A percentile compares a stretch with the other conserved stretches of the same genome.
phyloP scores from a whole-genome alignment of 2,888 invertebrate genomes.

The Caenorhabditis japonica region DNA sequence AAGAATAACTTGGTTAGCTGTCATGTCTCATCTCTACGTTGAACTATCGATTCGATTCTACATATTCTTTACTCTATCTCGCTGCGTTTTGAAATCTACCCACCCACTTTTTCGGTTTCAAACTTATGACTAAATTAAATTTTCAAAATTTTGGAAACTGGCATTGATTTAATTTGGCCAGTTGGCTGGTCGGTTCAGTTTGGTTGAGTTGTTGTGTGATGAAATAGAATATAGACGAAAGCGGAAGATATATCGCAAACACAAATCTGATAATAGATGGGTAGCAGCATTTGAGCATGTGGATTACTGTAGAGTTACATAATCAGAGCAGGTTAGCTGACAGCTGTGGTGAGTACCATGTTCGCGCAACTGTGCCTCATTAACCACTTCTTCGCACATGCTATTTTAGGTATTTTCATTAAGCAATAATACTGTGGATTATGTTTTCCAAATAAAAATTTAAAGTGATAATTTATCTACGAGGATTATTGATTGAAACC shows the following conservation, averaged over 20 bases:
- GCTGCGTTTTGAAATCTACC: constrained; percentile 3
- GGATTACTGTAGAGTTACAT: constrained; percentile 46
- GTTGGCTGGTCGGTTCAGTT: too few species aligned
- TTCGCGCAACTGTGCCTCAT: constrained; percentile 52
- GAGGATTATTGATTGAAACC: too few species aligned
- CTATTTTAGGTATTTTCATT: constrained; percentile 37
- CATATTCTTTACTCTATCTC: neutral
- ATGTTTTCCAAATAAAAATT: neutral
- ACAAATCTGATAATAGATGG: constrained; percentile 49
- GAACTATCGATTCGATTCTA: constrained; percentile 40
- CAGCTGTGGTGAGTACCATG: constrained; percentile 27
- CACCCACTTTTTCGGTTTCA: too few species aligned
- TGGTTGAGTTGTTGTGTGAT: too few species aligned
- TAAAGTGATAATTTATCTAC: too few species aligned
- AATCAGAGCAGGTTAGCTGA: constrained; percentile 41
- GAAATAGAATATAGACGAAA: constrained; percentile 13
- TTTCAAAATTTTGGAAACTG: constrained; percentile 29
- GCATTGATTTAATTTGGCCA: constrained; percentile 31
- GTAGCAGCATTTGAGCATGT: constrained; percentile 11
- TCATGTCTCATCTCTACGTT: constrained; percentile 27
- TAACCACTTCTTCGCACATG: constrained; percentile 36
- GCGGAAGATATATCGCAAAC: constrained; percentile 16
- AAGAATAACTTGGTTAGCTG: constrained; percentile 55
- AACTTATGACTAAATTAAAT: constrained; percentile 32
- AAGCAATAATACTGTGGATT: constrained; percentile 20